These are phyloP conservation scores for Phthorimaea operculella DNA, from an alignment of 1,140 invertebrate species.

Conservation along the genomic window DNA sequence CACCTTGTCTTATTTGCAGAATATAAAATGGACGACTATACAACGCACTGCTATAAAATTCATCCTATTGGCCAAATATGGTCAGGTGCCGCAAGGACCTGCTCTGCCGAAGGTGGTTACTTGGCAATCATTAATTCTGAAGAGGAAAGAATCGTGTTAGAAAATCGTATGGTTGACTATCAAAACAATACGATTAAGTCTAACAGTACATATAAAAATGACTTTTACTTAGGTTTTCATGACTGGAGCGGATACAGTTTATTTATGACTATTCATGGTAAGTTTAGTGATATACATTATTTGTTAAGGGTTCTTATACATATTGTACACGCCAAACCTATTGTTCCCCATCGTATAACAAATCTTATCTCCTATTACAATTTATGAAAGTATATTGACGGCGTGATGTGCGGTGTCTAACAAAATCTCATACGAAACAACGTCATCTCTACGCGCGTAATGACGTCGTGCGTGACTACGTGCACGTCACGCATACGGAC, in stretches of 20 bases:
- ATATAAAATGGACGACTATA: constrained; percentile 2
- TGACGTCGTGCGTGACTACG: too few species aligned
- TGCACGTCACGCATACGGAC: too few species aligned
- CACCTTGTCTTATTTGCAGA: too few species aligned
- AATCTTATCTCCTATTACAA: too few species aligned
- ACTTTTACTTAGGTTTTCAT: constrained; percentile 37
- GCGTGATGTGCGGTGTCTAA: too few species aligned
- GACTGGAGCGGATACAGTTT: constrained; percentile 33
- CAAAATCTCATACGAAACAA: too few species aligned
- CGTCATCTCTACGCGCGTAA: too few species aligned
- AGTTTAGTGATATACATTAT: too few species aligned
- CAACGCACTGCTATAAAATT: constrained; percentile 45
- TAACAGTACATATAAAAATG: neutral
- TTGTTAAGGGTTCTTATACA: too few species aligned
- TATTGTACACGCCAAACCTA: too few species aligned
- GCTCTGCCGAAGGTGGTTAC: constrained; percentile 41
- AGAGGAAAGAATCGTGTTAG: constrained; percentile 27
- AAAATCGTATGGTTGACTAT: constrained; percentile 1
- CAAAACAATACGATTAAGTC: neutral
- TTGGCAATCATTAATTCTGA: constrained; percentile 45
- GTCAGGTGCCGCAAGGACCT: constrained; percentile 31
- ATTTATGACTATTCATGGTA: constrained; percentile 40
- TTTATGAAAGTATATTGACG: too few species aligned
- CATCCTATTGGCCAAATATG: constrained; percentile 30
- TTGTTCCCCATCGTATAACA: too few species aligned